Conservation (phyloP, 2,888 invertebrate species). For the Mamestra brassicae region DNA sequence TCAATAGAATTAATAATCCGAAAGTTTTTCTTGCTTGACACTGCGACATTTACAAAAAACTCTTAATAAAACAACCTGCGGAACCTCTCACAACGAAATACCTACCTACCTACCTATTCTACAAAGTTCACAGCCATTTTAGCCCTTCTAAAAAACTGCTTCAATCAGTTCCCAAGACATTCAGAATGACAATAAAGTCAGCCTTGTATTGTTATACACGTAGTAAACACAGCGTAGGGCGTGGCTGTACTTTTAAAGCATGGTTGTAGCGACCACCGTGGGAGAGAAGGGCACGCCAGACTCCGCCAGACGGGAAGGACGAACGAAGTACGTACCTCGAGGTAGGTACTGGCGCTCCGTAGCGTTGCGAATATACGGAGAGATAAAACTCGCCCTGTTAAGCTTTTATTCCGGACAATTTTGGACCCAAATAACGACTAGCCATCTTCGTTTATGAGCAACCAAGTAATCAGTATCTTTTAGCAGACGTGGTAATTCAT, state of each 20-base stretch:
- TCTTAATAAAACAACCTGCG: neutral
- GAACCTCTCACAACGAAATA: neutral
- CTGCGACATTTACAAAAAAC: neutral
- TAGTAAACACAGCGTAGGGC: slow-evolving; percentile 39
- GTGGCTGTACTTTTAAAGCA: slow-evolving; percentile 51
- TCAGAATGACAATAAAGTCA: slow-evolving; percentile 43
- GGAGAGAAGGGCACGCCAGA: slow-evolving; percentile 53
- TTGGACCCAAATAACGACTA: slow-evolving; percentile 10
- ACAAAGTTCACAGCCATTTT: neutral
- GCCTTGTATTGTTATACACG: slow-evolving; percentile 22
- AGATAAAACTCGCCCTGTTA: slow-evolving; percentile 22
- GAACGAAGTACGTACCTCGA: slow-evolving; percentile 16
- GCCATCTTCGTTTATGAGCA: neutral
- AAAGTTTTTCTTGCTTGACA: too few relatives aligned
- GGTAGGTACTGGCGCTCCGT: slow-evolving; percentile 11
- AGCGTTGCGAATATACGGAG: slow-evolving; percentile 19
- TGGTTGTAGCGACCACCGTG: slow-evolving; percentile 26
- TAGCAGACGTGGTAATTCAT: neutral
- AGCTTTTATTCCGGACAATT: slow-evolving; percentile 19
- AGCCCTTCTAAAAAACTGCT: slow-evolving; percentile 28
- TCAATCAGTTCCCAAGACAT: slow-evolving; percentile 35
- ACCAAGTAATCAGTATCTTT: slow-evolving; percentile 20
- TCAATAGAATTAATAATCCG: neutral
- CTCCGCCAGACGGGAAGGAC: slow-evolving; percentile 31
- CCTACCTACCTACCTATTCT: neutral